Percentiles rank a stretch among this genome's conserved stretches.
Evolutionary conservation across 1,140 invertebrate species (phyloP).

Genomic region (Penaeus chinensis): DNA sequence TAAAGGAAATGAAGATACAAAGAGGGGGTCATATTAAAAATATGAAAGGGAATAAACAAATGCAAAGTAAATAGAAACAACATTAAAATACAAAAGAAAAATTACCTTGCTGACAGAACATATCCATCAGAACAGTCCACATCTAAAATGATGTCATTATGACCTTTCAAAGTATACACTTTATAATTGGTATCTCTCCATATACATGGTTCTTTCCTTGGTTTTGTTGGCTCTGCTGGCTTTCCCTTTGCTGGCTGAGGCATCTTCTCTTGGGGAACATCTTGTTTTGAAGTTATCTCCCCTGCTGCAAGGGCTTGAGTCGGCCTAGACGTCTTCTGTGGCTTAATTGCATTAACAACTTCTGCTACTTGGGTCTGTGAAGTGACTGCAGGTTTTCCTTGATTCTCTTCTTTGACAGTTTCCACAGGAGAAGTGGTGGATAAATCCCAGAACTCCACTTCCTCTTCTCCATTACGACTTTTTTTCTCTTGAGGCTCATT

Average conservation of each 20-base stretch:
- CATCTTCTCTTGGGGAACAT: background rate
- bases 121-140: conserved; percentile 34
- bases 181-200: conserved; percentile 32
- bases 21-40: background rate
- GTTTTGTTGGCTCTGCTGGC: background rate
- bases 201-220: background rate
- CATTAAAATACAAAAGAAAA: background rate
- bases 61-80: background rate
- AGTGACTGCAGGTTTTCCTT: no score
- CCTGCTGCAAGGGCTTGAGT: no score
- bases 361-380: background rate
- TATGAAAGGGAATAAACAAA: background rate
- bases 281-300: background rate
- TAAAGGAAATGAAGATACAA: background rate
- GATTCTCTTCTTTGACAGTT: no score
- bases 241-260: background rate
- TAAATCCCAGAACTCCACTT: no score
- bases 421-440: no score
- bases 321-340: no score
- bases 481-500: no score
- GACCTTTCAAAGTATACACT: conserved; percentile 33
- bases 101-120: conserved; percentile 32
- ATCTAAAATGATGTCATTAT: conserved; percentile 33
- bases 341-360: background rate
- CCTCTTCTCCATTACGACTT: no score